Percentiles rank a stretch among this genome's conserved stretches.
Conservation (phyloP, 2,113 vertebrate species). For the Scortum barcoo region DNA sequence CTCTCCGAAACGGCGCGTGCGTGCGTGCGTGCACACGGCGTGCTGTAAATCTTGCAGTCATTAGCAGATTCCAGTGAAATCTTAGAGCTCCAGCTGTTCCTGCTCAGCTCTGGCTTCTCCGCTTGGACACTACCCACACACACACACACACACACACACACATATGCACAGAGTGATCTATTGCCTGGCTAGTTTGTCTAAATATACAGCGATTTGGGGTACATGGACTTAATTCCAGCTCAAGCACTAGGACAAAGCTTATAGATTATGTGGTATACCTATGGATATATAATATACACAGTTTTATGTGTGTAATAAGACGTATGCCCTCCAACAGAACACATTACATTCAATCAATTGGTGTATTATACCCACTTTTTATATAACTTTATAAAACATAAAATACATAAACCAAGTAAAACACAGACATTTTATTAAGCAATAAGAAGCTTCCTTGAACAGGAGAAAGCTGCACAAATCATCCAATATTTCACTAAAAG, state of each 20-base stretch:
- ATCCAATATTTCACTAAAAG: slow-evolving; percentile 11
- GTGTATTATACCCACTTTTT: background rate
- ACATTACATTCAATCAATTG: background rate
- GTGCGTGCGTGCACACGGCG: slow-evolving; percentile 48
- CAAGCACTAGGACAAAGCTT: slow-evolving; percentile 43
- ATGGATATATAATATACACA: slow-evolving; percentile 6
- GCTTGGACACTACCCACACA: slow-evolving; percentile 66
- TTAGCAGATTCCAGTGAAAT: slow-evolving; percentile 84
- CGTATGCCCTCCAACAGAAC: background rate
- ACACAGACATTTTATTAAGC: slow-evolving; percentile 3
- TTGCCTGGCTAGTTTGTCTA: slow-evolving; percentile 65
- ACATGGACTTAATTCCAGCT: slow-evolving; percentile 49
- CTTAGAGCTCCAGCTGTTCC: slow-evolving; percentile 80
- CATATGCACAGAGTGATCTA: slow-evolving; percentile 62
- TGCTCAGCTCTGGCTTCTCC: slow-evolving; percentile 73
- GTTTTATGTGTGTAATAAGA: background rate
- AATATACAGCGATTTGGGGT: slow-evolving; percentile 65
- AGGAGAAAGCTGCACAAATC: background rate
- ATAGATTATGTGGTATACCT: slow-evolving; percentile 26
- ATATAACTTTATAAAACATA: slow-evolving; percentile 21
- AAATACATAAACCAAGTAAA: slow-evolving; percentile 23
- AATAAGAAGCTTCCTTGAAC: slow-evolving; percentile 24
- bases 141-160: slow-evolving; percentile 18
- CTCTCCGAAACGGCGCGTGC: slow-evolving; percentile 43
- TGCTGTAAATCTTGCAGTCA: slow-evolving; percentile 82